Percentiles rank a stretch among this genome's conserved stretches.
Evolutionary conservation across 2,888 invertebrate species (phyloP).

Genomic region (Diogma glabrata): DNA sequence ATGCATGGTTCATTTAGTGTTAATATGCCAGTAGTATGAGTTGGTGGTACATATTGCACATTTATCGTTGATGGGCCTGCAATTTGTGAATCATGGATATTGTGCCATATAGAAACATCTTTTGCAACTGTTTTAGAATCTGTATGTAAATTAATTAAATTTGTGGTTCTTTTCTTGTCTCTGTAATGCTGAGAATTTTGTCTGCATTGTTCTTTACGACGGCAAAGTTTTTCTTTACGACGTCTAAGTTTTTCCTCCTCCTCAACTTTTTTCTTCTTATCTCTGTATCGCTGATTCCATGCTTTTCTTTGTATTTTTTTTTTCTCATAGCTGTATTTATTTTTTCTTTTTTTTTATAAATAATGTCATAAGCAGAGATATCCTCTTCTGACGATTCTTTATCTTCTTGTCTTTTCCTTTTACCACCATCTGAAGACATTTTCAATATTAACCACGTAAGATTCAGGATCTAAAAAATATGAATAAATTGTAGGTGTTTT

Average conservation of each 20-base stretch:
- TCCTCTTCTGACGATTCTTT: not conserved
- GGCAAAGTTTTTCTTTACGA: too few species aligned
- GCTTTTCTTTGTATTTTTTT: not conserved
- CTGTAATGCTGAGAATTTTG: not conserved
- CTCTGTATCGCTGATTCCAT: not conserved
- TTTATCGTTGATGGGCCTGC: conserved; percentile 14
- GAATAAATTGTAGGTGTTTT: not conserved
- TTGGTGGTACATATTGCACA: conserved; percentile 15
- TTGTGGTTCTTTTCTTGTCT: not conserved
- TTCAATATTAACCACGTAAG: not conserved
- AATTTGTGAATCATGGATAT: not conserved
- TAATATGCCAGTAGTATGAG: conserved; percentile 14
- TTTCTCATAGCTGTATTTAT: too few species aligned
- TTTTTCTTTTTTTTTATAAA: not conserved
- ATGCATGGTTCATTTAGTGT: too few species aligned
- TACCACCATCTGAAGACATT: not conserved
- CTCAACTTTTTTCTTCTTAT: not conserved
- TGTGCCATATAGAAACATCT: too few species aligned
- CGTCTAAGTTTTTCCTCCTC: too few species aligned
- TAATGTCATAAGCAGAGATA: too few species aligned
- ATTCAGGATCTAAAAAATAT: not conserved
- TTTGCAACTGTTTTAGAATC: too few species aligned
- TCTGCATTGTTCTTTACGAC: not conserved
- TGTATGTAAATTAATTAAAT: too few species aligned
- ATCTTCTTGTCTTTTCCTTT: not conserved